phyloP scores from a whole-genome alignment of 1,140 invertebrate genomes.

The Oedothorax gibbosus region DNA sequence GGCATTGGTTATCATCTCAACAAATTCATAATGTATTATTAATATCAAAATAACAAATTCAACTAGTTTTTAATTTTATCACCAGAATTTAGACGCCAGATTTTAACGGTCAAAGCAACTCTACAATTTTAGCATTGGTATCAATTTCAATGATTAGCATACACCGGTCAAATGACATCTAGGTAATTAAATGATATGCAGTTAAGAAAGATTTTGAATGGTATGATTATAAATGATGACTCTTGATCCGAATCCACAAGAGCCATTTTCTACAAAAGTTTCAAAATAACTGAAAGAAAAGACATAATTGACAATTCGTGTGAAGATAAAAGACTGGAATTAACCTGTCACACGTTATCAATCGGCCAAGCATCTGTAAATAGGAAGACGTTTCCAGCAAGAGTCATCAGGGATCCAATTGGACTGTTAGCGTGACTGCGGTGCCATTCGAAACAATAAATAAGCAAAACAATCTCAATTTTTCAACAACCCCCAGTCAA shows the following conservation, averaged over 20 bases:
- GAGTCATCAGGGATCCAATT: background rate
- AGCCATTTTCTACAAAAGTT: background rate
- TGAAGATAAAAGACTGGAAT: background rate
- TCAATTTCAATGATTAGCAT: too few relatives aligned
- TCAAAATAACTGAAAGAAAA: background rate
- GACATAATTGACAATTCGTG: constrained; percentile 12
- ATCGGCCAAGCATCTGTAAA: constrained; percentile 17
- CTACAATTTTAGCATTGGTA: too few relatives aligned
- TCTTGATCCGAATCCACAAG: background rate
- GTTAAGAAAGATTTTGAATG: background rate
- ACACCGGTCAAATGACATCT: too few relatives aligned
- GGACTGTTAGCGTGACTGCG: constrained; percentile 20
- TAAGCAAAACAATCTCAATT: constrained; percentile 18
- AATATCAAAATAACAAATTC: too few relatives aligned
- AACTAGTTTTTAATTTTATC: too few relatives aligned
- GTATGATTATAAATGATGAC: background rate
- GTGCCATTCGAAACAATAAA: constrained; percentile 10
- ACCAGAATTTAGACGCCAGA: too few relatives aligned
- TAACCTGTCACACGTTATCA: constrained; percentile 22
- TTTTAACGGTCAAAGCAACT: too few relatives aligned
- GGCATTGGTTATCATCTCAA: too few relatives aligned
- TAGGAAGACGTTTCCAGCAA: background rate
- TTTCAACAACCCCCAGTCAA: constrained; percentile 17
- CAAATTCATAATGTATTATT: too few relatives aligned
- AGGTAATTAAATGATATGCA: constrained; percentile 6